Evolutionary conservation across 2,113 vertebrate species (phyloP), one percentile per base, ranked within the genome.

Genomic region (Jacana jacana): DNA sequence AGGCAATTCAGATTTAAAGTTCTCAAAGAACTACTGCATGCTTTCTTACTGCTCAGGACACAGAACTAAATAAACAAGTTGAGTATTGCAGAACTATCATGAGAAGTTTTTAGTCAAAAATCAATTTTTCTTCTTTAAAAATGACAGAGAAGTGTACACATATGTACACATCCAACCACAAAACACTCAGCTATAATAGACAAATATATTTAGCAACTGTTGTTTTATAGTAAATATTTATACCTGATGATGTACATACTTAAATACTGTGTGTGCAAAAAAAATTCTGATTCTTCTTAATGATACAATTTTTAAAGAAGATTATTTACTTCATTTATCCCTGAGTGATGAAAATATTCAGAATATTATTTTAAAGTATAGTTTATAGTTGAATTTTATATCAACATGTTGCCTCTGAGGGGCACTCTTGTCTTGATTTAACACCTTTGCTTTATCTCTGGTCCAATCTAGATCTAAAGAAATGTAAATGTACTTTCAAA

Each of bases 381-480:
- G 31, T 79, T 39, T 51, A 17, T 13, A 52, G 15, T 31, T 69
- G 31, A 65, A 52, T 24, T 93, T 86, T 57, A 24, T 81, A 76
- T 88, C 72, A 88, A 24, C 12, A 55, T 52, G 7, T 9, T 68
- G 42, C 97, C 97, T 97, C 97, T 83, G 63, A 76, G 93, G 66
- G 97, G 96, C 91, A 93, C 89, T 95, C 72, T 95, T 93, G 93
- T 25, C 68, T 95, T 95, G 44, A 30, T 40, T 37, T 82, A 94
- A 40, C 22, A 39, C n/a, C 48, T 31, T 63, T 86, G 35, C 19
- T 22, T 55, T 78, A 13, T n/a, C 9, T 46, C 54, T 66, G 16
- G 6, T 60, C 20, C 30, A 13, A 42, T 82, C 80, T 66, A 31
- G 51, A 33, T 68, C 33, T 10, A 65, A 55, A 58, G 48, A 82